phyloP scores from a whole-genome alignment of 2,113 vertebrate species.

The Dunckerocampus dactyliophorus region DNA sequence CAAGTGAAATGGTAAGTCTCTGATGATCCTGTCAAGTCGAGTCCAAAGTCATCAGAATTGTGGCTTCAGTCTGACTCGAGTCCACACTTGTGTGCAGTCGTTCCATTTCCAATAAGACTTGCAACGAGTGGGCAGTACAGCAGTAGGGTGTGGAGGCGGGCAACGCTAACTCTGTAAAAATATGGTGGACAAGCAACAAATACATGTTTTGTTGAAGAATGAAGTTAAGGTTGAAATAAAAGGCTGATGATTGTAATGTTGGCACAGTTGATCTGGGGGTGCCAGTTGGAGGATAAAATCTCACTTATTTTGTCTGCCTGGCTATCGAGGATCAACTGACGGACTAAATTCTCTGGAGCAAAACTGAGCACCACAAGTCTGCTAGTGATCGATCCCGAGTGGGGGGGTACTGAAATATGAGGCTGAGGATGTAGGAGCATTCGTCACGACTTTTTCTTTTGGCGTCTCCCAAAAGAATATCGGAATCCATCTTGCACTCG shows the following conservation, averaged over 20 bases:
- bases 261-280: constrained; percentile 12
- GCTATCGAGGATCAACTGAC: constrained; percentile 41
- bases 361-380: neutral
- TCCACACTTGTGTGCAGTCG: too few species aligned
- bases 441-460: neutral
- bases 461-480: neutral
- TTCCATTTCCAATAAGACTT: too few species aligned
- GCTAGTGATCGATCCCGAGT: neutral
- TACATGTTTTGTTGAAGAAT: too few species aligned
- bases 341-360: neutral
- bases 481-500: neutral
- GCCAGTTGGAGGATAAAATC: constrained; percentile 5
- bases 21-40: too few species aligned
- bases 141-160: too few species aligned
- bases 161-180: too few species aligned
- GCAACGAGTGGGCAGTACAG: too few species aligned
- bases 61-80: too few species aligned
- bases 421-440: neutral
- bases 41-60: too few species aligned
- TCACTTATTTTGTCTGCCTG: constrained; percentile 14
- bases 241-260: constrained; percentile 11
- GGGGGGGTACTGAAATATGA: neutral
- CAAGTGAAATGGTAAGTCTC: too few species aligned
- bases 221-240: too few species aligned
- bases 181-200: too few species aligned